Base-by-base conservation (phyloP, 92 coral and sea anemone species). In the Parazoanthus atlanticus region DNA sequence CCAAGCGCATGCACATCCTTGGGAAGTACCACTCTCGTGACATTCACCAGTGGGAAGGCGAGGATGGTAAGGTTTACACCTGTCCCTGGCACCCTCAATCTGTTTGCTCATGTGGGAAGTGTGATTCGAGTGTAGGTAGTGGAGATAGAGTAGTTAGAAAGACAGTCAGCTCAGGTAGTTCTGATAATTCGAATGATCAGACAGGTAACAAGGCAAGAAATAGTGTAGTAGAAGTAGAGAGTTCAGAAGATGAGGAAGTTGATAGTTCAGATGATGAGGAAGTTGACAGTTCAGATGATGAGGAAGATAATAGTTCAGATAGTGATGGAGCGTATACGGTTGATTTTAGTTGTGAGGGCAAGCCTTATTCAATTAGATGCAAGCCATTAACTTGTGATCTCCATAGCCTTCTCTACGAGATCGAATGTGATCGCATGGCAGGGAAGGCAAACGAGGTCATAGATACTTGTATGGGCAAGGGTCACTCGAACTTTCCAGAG, bases 401-500 rank as follows among this genome's bases (percentile, higher is more conserved):
- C 19, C 94, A 92, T 36, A 71, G 76, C 41, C 91, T 92, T 47
- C 67, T 85, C 34, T 93, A 93, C 85, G 95, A 93, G 85, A 88
- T 85, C 56, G 95, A 93, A 84, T 93, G 95, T 72, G 77, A 40
- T 34, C 74, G 86, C 5, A 74, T 89, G 49, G 93, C 89, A 19
- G 80, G 81, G 58, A 85, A 91, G 31, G 91, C 93, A 65, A 71
- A 91, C 13, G 79, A 82, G 26, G 88, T 86, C 15, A 76, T 86
- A 3, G 69, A 90, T 77, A 76, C 75, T 4, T 87, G 31, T 12
- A 75, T 86, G 84, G 90, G 93, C 6, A 90, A 81, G 74, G 90
- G 90, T 0, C 93, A 90, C 23, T 90, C 93, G 13, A 86, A 90
- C 32, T 76, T 86, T 33, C 90, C 90, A 33, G 92, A 90, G 34